Evolutionary conservation across 1,140 invertebrate species (phyloP).

Genomic region (Ceratina australensis): DNA sequence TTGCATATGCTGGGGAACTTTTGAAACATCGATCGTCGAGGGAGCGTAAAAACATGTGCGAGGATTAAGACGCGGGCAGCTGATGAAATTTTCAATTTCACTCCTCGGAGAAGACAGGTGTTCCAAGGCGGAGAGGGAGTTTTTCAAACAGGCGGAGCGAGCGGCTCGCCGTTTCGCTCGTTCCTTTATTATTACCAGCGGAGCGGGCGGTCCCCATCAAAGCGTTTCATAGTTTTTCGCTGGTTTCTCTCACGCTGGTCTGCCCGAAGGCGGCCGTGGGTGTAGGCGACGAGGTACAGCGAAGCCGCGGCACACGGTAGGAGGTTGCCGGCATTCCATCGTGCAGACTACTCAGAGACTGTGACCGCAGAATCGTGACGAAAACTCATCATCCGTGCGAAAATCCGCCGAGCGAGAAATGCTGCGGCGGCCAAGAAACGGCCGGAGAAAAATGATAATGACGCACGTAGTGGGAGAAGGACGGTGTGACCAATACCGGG

Average conservation of each 20-base stretch:
- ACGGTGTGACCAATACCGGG: neutral
- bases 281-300: slow-evolving; percentile 12
- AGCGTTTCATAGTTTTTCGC: slow-evolving; percentile 23
- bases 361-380: slow-evolving; percentile 70
- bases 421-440: slow-evolving; percentile 30
- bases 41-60: neutral
- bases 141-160: slow-evolving; percentile 11
- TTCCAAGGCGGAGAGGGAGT: neutral
- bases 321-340: slow-evolving; percentile 37
- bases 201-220: slow-evolving; percentile 23
- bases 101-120: neutral
- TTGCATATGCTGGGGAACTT: neutral
- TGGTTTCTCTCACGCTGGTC: slow-evolving; percentile 36
- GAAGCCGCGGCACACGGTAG: slow-evolving; percentile 9
- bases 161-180: neutral
- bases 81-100: slow-evolving; percentile 12
- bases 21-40: neutral
- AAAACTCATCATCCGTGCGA: slow-evolving; percentile 74
- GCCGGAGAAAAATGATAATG: slow-evolving; percentile 38
- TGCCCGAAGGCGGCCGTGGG: neutral
- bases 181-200: slow-evolving; percentile 17
- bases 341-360: slow-evolving; percentile 55
- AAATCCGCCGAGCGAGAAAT: slow-evolving; percentile 65
- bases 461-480: slow-evolving; percentile 8
- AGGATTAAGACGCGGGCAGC: no score